Evolutionary conservation across 1,140 invertebrate species (phyloP), one percentile per base, ranked within the genome.

Genomic region (Zaprionus capensis): DNA sequence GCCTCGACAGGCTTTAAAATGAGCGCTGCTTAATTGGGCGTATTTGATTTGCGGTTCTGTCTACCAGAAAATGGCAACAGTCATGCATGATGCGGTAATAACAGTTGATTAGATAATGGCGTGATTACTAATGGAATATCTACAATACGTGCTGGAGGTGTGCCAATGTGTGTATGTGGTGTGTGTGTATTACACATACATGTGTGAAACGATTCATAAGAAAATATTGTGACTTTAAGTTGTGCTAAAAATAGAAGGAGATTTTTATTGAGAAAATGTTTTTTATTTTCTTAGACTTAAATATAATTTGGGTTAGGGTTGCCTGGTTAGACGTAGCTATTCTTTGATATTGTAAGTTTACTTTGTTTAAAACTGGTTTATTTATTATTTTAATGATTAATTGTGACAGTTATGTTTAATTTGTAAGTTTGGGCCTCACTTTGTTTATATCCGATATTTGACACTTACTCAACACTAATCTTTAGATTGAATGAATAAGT

Each of bases 11-110:
- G 36, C 62, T 76, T 76, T 71, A 73, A 81, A 84, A 71, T 78
- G 76, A 65, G 67, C 75, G 57, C 24, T 88, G 84, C 63, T 88
- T 88, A 88, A 88, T 88, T 88, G 84, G 81, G 78, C 84, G 84
- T 90, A 74, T 84, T 81, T 88, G 81, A 88, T 88, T 88, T 88
- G 84, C 85, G 84, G 84, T 71, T 71, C 68, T 57, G 72, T 57
- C 62, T 72, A 72, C 71, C 63, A 84, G 68, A 69, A 85, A 85
- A 82, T 68, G 55, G 73, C 68, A 77, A 78, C 77, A 88, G 71
- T 87, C 84, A 76, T 88, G 84, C 71, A 71, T 74, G 72, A 75
- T 77, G 73, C 58, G 64, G 53, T 34, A 53, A 70, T 79, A 70
- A 66, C 80, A 56, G 44, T 71, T 71, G 80, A 80, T 83, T 67